phyloP scores from a whole-genome alignment of 1,140 invertebrate genomes.

The Popillia japonica region DNA sequence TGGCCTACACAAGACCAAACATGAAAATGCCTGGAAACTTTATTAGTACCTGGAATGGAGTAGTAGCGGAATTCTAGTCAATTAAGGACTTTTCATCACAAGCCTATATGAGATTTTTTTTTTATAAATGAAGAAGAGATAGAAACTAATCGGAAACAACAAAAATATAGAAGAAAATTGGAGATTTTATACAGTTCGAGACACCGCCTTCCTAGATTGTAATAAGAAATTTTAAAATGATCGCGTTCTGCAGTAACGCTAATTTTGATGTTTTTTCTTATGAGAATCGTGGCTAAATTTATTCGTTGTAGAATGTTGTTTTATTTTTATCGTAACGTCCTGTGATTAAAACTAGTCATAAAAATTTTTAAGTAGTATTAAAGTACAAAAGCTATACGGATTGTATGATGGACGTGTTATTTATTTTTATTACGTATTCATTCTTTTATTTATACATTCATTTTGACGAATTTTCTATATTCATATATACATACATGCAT shows the following conservation, averaged over 20 bases:
- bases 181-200: slow-evolving; percentile 16
- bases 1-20: slow-evolving; percentile 43
- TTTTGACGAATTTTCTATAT: not conserved
- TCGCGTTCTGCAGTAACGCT: not conserved
- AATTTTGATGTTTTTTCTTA: slow-evolving; percentile 9
- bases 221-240: not conserved
- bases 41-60: not conserved
- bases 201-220: slow-evolving; percentile 3
- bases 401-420: not conserved
- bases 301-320: not conserved
- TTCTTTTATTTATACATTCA: not conserved
- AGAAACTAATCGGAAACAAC: not conserved
- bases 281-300: not conserved
- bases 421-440: slow-evolving; percentile 12
- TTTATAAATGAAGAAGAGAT: not conserved
- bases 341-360: slow-evolving; percentile 11
- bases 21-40: slow-evolving; percentile 34
- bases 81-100: slow-evolving; percentile 21
- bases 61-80: not conserved
- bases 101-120: not conserved
- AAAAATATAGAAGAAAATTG: not conserved
- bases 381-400: not conserved
- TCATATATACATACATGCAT: not conserved
- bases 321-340: not conserved
- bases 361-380: slow-evolving; percentile 7